A percentile compares a stretch with the other conserved stretches of the same genome.
phyloP scores from a whole-genome alignment of 2,797 vertebrate genomes.

The Gymnothorax reevesii region DNA sequence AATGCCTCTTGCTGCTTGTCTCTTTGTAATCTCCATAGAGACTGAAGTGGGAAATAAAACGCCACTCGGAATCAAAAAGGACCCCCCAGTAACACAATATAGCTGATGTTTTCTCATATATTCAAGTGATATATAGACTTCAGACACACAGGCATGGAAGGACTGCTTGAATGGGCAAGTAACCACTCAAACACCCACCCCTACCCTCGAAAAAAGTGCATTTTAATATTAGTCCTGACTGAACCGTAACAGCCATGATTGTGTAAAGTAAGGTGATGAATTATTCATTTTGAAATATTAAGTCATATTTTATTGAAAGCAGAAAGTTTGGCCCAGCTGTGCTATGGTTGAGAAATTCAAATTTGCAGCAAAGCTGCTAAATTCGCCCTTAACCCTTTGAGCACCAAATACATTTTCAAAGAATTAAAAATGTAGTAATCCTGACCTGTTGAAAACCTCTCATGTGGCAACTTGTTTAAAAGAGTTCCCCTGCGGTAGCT shows the following conservation, averaged over 20 bases:
- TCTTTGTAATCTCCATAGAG: neutral
- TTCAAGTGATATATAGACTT: constrained; percentile 15
- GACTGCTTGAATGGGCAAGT: constrained; percentile 23
- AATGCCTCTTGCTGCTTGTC: neutral
- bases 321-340: neutral
- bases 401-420: too few relatives aligned
- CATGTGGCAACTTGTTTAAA: too few relatives aligned
- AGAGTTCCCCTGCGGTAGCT: too few relatives aligned
- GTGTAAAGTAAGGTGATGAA: constrained; percentile 37
- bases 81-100: neutral
- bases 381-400: neutral
- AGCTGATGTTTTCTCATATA: neutral
- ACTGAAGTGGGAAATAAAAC: neutral
- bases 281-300: constrained; percentile 40
- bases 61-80: neutral
- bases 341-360: neutral
- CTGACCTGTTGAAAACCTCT: too few relatives aligned
- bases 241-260: constrained; percentile 22
- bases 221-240: constrained; percentile 32
- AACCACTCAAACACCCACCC: neutral
- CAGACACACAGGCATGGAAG: neutral
- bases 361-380: neutral
- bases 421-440: too few relatives aligned
- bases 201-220: neutral
- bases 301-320: constrained; percentile 32